Evolutionary conservation across 2,888 invertebrate genomes (phyloP), one percentile per base, ranked within the genome.

Genomic region (Crossocerus cetratus): DNA sequence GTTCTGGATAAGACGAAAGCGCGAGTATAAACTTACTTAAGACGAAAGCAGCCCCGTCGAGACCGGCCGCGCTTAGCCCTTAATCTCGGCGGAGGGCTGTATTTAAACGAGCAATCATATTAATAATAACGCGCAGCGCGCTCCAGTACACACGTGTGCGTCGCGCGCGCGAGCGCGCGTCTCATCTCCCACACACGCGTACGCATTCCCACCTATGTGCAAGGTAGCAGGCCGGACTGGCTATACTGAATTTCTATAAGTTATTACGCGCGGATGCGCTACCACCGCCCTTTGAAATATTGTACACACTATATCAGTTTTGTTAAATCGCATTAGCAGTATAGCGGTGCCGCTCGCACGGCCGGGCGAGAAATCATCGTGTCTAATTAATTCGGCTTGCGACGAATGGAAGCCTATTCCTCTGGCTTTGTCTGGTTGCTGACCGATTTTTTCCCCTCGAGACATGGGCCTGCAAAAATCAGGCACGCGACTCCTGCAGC

Each of bases 1-100:
- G 65, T 62, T 62, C 58, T 16, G 69, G 72, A 68, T 69, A 74
- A 65, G 59, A n/a, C 58, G 67, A 62, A 75, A 65, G 68, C 57
- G 54, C 58, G 67, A 58, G 67, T 71, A 62, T 68, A 65, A 62
- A 71, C 61, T 65, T 45, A 58, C 55, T 65, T 18, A 21, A 58
- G 55, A 62, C 58, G 65, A 55, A 60, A 11, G 13, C 20, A 20
- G 16, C 23, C 23, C 18, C 49, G 55, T 64, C 43, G 43, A 18
- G 59, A n/a, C 44, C 22, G 11, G 45, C 14, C 11, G 45, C 49
- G 49, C 14, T 22, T 22, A 49, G 4, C 21, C 22, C 49, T 61
- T 63, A 54, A 43, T 64, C 55, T 56, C 56, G 18, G 13, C 16
- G 5, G 49, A 49, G 49, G 16, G 49, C 49, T 16, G 16, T 49